Conservation (phyloP, 1,140 invertebrate genomes). For the Drosophila takahashii region DNA sequence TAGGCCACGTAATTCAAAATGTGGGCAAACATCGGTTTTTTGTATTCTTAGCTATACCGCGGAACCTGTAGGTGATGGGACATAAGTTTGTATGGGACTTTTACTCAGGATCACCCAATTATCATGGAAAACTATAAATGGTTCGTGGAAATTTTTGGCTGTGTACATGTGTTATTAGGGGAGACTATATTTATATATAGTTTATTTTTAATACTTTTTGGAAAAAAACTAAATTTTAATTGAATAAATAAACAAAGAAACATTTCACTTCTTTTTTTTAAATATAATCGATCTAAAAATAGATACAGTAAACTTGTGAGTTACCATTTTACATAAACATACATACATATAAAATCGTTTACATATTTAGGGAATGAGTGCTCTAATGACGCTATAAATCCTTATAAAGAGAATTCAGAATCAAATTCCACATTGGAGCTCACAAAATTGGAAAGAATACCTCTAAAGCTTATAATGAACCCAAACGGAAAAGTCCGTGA, state of each 20-base stretch:
- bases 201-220: too few species aligned
- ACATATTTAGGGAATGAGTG: conserved; percentile 55
- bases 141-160: too few species aligned
- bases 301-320: not conserved
- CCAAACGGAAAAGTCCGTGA: conserved; percentile 91
- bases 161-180: too few species aligned
- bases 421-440: conserved; percentile 37
- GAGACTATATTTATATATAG: not conserved
- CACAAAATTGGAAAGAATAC: conserved; percentile 86
- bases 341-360: not conserved
- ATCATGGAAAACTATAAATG: too few species aligned
- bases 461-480: conserved; percentile 92
- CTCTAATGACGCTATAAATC: conserved; percentile 21
- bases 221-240: too few species aligned
- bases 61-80: too few species aligned
- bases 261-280: not conserved
- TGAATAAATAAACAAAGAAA: not conserved
- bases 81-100: too few species aligned
- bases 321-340: not conserved
- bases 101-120: too few species aligned
- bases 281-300: not conserved
- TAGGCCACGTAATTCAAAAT: too few species aligned
- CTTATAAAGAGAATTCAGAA: conserved; percentile 56
- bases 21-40: too few species aligned
- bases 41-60: too few species aligned